Base-by-base conservation (phyloP, 2,797 vertebrate species). In the Tadarida brasiliensis region DNA sequence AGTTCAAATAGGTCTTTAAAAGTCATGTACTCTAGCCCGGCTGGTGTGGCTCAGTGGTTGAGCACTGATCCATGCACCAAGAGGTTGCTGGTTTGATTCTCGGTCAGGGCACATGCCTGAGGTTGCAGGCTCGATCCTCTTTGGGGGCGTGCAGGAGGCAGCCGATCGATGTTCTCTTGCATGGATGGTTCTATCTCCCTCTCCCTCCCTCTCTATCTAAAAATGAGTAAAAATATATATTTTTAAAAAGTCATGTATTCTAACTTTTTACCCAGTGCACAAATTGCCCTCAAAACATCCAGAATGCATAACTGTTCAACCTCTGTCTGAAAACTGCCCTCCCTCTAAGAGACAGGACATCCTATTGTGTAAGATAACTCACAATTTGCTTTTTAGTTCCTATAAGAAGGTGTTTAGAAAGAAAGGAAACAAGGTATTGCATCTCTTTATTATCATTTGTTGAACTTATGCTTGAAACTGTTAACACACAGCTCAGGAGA, bases 331-430 rank as follows among this genome's bases (percentile, higher is more conserved):
- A 90, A 70, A 80, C 44, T 73, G 44, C 19, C n/a, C 28, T 28
- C 44, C 28, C n/a, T 30, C 28, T 39, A 20, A 56, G 56, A 87
- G 57, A 94, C 0, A 56, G 71, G 74, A 92, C 82, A 94, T 82
- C 10, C 44, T 78, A 44, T 35, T 88, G 57, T 39, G n/a, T 88
- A 71, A 88, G 20, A 84, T 11, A 96, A 5, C 28, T 87, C 28
- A 78, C 35, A 54, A 80, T 80, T 73, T 73, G 47, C n/a, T 73
- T 91, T 59, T 57, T 63, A 51, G 20, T 83, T 82, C 65, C 68
- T 84, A 90, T 30, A 87, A 85, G 68, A 89, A 90, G n/a, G 49
- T 71, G 28, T 91, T 78, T 59, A 44, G 35, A 82, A 77, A 87
- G 47, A 91, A 67, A 91, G 61, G 59, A 68, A 87, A 80, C 15